These are phyloP conservation scores for Parauchenoglanis ngamensis DNA, from an alignment of 2,797 vertebrate genomes.

Conservation along the genomic window DNA sequence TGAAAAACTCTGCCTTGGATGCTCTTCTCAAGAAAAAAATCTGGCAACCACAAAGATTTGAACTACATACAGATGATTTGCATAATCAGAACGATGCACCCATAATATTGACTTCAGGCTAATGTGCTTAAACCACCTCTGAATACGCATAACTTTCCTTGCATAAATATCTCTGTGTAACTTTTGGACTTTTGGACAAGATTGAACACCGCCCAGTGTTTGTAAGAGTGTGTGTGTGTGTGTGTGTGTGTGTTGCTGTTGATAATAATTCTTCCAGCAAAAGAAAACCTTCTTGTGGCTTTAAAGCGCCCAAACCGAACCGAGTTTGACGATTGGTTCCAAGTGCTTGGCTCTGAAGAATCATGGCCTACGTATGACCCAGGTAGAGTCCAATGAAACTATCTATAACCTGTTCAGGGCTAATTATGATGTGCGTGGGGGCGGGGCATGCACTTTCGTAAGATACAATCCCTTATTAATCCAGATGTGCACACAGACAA, in stretches of 20 bases:
- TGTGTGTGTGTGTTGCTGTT: not conserved
- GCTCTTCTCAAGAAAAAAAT: not conserved
- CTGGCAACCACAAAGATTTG: not conserved
- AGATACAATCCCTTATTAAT: not conserved
- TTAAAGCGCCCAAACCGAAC: slow-evolving; percentile 59
- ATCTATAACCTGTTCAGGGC: not conserved
- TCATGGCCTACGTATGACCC: slow-evolving; percentile 43
- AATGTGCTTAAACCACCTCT: not conserved
- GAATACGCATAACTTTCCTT: not conserved
- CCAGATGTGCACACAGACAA: not conserved
- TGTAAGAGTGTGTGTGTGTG: not conserved
- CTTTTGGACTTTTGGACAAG: not conserved
- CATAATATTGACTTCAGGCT: not conserved
- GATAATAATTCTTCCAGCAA: slow-evolving; percentile 74
- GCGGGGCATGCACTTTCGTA: not conserved
- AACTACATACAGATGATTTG: not conserved
- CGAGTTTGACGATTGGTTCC: slow-evolving; percentile 71
- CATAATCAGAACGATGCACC: not conserved
- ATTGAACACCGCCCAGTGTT: not conserved
- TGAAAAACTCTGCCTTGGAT: not conserved
- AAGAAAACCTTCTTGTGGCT: slow-evolving; percentile 62
- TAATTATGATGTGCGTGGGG: not conserved
- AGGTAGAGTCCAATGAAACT: slow-evolving; percentile 64
- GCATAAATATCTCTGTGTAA: not conserved
- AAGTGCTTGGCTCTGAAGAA: slow-evolving; percentile 62